Evolutionary conservation across 1,140 invertebrate species (phyloP), one percentile per base, ranked within the genome.

Genomic region (Bombus haemorrhoidalis): DNA sequence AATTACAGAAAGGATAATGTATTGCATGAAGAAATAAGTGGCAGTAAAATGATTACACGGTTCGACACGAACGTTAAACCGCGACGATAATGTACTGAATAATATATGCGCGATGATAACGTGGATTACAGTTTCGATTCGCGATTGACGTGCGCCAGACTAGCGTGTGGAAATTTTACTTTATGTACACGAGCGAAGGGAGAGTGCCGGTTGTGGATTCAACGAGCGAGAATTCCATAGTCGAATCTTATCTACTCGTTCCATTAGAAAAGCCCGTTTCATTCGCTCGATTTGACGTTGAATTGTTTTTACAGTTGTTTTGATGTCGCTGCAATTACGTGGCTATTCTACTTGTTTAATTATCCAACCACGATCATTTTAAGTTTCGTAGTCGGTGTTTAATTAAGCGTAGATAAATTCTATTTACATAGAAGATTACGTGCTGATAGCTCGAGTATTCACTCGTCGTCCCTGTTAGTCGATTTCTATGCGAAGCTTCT

Each of bases 81-180:
- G 37, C 37, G 53, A 18, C 37, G 32, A 6, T 34, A 39, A 32
- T 43, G 12, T 39, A 9, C 15, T 72, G 75, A 84, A 72, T 84
- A 79, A 84, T 84, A 71, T 59, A 84, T 62, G 10, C 75, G 25
- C 82, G 66, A 79, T 84, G 41, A 15, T 28, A 22, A 2, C 66
- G n/a, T 47, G 37, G 74, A 79, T 84, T 84, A 79, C 32, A 32
- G 34, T 34, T 32, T 43, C 64, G 10, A 57, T 69, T 59, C 28
- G 57, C 57, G n/a, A 66, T 12, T 66, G 37, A n/a, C 37, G 64
- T 28, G 39, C 22, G 34, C 32, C 28, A 22, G 22, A 39, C 9
- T 71, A 39, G 75, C 75, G 82, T 78, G 82, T 75, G 22, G 5
- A 34, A 59, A 8, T 37, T 43, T 10, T 57, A 62, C n/a, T 32